A percentile compares a stretch with the other conserved stretches of the same genome.
These are phyloP conservation scores for Anguilla rostrata DNA, from an alignment of 2,113 vertebrate species.

Conservation along the genomic window DNA sequence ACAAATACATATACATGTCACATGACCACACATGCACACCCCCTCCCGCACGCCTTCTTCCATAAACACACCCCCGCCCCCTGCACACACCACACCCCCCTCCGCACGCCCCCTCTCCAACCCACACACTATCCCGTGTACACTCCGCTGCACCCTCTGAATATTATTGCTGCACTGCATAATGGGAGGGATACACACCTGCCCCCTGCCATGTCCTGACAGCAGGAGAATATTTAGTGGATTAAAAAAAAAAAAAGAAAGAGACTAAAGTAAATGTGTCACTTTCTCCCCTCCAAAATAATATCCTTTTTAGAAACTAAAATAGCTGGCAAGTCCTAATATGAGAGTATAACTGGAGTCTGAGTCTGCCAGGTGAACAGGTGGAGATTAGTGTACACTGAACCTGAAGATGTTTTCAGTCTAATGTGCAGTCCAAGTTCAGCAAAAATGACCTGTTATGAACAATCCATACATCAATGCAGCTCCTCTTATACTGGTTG, in stretches of 20 bases:
- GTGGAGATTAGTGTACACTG: no score
- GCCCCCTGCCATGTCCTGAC: neutral
- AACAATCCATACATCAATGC: neutral
- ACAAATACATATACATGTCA: no score
- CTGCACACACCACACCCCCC: neutral
- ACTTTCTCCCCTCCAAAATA: neutral
- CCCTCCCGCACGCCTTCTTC: neutral
- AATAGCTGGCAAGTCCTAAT: neutral
- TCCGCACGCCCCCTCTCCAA: neutral
- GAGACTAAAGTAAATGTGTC: no score
- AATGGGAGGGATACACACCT: neutral
- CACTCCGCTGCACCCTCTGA: no score
- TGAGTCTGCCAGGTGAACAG: no score
- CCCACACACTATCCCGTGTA: neutral
- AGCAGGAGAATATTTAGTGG: neutral
- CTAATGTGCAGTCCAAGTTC: neutral
- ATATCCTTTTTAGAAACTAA: neutral
- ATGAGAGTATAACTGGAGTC: no score
- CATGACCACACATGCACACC: no score
- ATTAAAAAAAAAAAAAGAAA: no score
- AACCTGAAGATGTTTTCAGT: no score
- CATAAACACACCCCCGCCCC: no score
- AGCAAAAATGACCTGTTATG: neutral
- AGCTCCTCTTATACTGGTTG: neutral
- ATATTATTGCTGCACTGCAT: neutral